Evolutionary conservation across 2,797 vertebrate genomes (phyloP).

Genomic region (Cryptoblepharus egeriae): DNA sequence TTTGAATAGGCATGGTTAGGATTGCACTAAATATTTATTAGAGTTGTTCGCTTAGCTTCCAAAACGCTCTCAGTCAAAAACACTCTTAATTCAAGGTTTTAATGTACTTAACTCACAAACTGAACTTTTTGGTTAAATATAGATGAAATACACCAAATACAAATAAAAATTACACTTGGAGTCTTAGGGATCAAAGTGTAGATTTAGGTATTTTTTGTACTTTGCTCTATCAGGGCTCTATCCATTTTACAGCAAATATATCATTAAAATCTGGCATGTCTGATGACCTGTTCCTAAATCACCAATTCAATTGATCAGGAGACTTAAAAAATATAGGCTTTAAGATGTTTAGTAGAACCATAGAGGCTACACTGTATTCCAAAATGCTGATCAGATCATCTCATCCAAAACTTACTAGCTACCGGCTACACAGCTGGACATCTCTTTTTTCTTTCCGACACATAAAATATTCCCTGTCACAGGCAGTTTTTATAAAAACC

Average conservation of each 20-base stretch:
- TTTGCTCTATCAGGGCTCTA: neutral
- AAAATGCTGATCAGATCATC: neutral
- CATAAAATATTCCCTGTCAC: neutral
- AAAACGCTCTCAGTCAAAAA: no score
- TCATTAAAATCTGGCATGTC: slow-evolving; percentile 16
- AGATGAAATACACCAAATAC: neutral
- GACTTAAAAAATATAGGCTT: neutral
- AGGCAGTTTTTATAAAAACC: neutral
- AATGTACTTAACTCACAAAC: neutral
- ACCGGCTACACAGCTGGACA: neutral
- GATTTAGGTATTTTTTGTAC: neutral
- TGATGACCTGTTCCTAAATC: slow-evolving; percentile 3
- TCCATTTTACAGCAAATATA: neutral
- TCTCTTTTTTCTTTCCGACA: neutral
- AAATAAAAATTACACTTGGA: neutral
- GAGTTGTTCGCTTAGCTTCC: no score
- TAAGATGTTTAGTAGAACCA: neutral
- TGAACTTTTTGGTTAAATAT: neutral
- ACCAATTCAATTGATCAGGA: neutral
- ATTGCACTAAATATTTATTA: no score
- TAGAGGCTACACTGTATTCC: neutral
- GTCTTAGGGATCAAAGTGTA: slow-evolving; percentile 1
- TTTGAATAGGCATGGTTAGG: no score
- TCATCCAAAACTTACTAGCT: neutral
- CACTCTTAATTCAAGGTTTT: no score